phyloP scores from a whole-genome alignment of 2,113 vertebrate species.

The Pitta sordida region DNA sequence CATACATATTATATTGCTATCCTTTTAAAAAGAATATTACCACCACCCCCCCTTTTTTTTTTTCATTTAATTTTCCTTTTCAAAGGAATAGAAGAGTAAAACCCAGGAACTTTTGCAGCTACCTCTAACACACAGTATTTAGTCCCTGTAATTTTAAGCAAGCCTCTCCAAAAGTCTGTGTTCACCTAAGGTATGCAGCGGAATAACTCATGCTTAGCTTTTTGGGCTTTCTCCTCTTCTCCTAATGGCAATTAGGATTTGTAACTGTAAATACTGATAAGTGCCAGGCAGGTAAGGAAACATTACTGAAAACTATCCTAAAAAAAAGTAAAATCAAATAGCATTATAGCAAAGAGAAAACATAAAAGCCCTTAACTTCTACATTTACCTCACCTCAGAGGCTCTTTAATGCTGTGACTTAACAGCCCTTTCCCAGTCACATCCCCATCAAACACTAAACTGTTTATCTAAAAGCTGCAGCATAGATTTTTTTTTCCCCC shows the following conservation, averaged over 20 bases:
- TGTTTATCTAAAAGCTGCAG: constrained; percentile 10
- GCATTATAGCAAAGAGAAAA: neutral
- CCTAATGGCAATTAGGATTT: neutral
- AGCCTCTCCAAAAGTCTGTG: neutral
- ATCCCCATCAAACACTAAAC: neutral
- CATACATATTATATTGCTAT: neutral
- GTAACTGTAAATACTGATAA: neutral
- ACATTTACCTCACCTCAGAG: neutral
- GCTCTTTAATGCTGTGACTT: neutral
- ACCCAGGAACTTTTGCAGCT: neutral
- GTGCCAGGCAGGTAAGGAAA: neutral
- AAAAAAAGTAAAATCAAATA: neutral
- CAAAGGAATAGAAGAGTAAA: neutral
- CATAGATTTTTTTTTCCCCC: neutral
- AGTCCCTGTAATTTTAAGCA: neutral
- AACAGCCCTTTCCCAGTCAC: neutral
- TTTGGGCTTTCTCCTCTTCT: neutral
- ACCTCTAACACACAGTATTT: neutral
- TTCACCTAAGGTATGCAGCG: neutral
- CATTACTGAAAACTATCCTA: neutral
- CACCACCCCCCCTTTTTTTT: too few relatives aligned
- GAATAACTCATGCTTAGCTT: neutral
- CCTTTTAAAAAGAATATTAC: too few relatives aligned
- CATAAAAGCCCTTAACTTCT: neutral
- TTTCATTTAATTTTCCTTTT: neutral